Conservation (phyloP, 2,113 vertebrate genomes). For the Monopterus albus region DNA sequence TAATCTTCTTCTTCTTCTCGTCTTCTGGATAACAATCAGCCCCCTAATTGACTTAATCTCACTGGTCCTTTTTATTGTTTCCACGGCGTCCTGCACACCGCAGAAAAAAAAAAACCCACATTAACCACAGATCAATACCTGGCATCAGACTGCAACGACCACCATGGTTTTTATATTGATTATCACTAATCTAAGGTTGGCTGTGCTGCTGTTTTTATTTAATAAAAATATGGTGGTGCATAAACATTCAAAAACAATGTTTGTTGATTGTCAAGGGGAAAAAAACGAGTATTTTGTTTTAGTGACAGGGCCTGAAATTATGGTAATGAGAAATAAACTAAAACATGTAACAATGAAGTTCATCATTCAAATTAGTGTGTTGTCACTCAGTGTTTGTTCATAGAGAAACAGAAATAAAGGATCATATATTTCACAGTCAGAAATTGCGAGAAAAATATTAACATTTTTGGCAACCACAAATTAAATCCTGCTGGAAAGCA, state of each 20-base stretch:
- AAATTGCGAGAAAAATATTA: background rate
- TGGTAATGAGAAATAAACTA: background rate
- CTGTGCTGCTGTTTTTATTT: constrained; percentile 14
- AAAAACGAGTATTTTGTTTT: background rate
- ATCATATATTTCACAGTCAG: background rate
- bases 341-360: background rate
- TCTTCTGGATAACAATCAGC: constrained; percentile 79
- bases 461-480: background rate
- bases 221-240: constrained; percentile 46
- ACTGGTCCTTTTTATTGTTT: constrained; percentile 76
- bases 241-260: background rate
- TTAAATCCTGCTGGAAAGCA: constrained; percentile 10
- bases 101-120: constrained; percentile 71
- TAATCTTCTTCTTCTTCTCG: constrained; percentile 77
- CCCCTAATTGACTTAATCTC: constrained; percentile 83
- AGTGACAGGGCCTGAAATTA: background rate
- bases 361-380: background rate
- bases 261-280: background rate
- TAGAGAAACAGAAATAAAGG: background rate
- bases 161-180: constrained; percentile 28
- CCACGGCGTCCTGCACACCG: background rate
- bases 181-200: constrained; percentile 19
- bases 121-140: constrained; percentile 61
- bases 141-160: constrained; percentile 44
- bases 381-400: background rate